These are phyloP conservation scores for Zygothrica quintamaculata DNA, from an alignment of 2,888 invertebrate species.

Conservation along the genomic window DNA sequence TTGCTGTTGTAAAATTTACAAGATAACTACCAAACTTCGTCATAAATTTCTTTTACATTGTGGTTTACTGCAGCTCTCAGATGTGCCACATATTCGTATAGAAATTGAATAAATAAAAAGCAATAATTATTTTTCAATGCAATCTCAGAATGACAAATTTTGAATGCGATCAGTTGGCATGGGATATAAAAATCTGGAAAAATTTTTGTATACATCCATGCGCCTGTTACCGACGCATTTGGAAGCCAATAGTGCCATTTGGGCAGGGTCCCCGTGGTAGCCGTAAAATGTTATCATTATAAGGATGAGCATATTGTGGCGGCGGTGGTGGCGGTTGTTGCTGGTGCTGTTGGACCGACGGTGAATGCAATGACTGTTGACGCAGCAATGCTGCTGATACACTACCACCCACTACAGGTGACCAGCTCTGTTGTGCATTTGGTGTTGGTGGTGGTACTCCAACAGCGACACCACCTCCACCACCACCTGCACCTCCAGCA, in stretches of 20 bases:
- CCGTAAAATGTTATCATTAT: constrained; percentile 86
- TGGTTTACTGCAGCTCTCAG: constrained; percentile 26
- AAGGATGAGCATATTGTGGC: constrained; percentile 55
- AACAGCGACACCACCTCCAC: constrained; percentile 23
- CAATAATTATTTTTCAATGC: constrained; percentile 33
- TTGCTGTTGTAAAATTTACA: constrained; percentile 68
- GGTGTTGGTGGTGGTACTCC: constrained; percentile 27
- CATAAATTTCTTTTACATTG: constrained; percentile 64
- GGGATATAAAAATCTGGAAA: constrained; percentile 29
- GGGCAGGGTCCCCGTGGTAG: constrained; percentile 93
- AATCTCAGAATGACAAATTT: constrained; percentile 49
- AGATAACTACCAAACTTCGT: constrained; percentile 73
- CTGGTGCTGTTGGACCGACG: constrained; percentile 37
- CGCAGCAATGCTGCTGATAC: constrained; percentile 77
- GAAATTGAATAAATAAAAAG: constrained; percentile 36
- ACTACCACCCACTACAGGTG: constrained; percentile 79
- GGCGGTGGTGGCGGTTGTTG: constrained; percentile 38
- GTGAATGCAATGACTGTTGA: constrained; percentile 70
- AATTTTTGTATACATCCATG: constrained; percentile 14
- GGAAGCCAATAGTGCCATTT: constrained; percentile 90
- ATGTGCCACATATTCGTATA: constrained; percentile 25
- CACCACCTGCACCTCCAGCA: constrained; percentile 21
- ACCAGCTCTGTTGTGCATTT: constrained; percentile 79
- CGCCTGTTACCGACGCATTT: constrained; percentile 87
- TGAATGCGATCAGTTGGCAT: constrained; percentile 38